Base-by-base conservation (phyloP, 2,888 invertebrate genomes). In the Aleiodes alternator region DNA sequence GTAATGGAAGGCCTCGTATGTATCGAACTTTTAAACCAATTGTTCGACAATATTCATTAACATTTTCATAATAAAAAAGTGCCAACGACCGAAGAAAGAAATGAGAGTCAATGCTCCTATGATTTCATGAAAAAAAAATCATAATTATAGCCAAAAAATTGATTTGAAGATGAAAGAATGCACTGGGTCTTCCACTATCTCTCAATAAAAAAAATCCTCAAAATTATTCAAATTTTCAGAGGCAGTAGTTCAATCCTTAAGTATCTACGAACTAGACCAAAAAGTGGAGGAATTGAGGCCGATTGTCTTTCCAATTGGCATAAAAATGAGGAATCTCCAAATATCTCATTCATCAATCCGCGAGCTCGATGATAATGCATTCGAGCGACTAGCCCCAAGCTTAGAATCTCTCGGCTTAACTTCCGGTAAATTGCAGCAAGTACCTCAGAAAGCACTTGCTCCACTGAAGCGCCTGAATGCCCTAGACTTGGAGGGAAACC, bases 211-310 rank as follows among this genome's bases (percentile, higher is more conserved):
- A 23, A 23, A 23, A 1, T 2, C 23, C 23, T 23, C 1, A 23
- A 6, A 34, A 55, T 56, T n/a, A 34, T 55, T 50, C 43, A 50
- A 23, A 23, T 57, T 75, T 78, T 82, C 89, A 77, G 87, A 84
- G 51, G 87, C 89, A 9, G 90, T 91, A 55, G 90, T 97, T 84
- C 96, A 97, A 89, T 96, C 96, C 68, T 91, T 97, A 86, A 96
- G 95, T 86, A 94, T 97, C 85, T 96, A 97, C 91, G 96, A 97
- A 89, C 92, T 97, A 84, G 96, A 97, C 90, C 94, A 94, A 83
- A 93, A 94, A 82, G 93, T 96, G 82, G 94, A 94, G 78, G 93
- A 94, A 83, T 91, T 97, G 72, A 94, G 94, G 78, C 91, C 93
- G 79, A 94, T 94, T 82, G 92, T 96, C 82, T 96, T 97, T 88